Conservation (phyloP, 2,888 invertebrate genomes). For the Branchipolynoe longqiensis region DNA sequence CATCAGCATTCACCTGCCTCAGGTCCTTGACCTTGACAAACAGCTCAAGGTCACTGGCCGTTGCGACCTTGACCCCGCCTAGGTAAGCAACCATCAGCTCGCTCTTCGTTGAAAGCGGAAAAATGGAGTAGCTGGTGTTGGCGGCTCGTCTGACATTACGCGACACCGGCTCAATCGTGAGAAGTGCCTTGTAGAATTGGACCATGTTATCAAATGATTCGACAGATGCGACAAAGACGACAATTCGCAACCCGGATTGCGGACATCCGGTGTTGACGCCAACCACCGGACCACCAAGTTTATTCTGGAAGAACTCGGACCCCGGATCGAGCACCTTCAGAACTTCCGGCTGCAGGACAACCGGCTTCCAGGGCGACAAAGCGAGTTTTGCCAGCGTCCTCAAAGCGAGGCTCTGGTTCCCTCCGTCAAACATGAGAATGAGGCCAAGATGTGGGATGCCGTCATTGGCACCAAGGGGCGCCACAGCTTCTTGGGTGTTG, state of each 20-base stretch:
- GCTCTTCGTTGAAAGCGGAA: slow-evolving; percentile 39
- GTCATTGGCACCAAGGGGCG: not conserved
- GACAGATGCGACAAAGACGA: not conserved
- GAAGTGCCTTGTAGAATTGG: slow-evolving; percentile 21
- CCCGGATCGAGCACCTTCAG: not conserved
- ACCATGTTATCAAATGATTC: slow-evolving; percentile 25
- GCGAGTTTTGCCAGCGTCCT: slow-evolving; percentile 1
- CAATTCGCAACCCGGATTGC: slow-evolving; percentile 34
- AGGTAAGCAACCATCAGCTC: slow-evolving; percentile 45
- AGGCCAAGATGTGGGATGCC: not conserved
- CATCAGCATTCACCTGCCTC: not conserved
- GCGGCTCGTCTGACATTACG: not conserved
- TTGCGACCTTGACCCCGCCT: slow-evolving; percentile 24
- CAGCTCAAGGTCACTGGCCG: not conserved
- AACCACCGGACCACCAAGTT: slow-evolving; percentile 27
- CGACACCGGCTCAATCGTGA: not conserved
- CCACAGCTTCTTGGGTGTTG: not conserved
- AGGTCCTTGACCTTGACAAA: slow-evolving; percentile 16
- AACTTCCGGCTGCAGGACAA: slow-evolving; percentile 7
- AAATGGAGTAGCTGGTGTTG: not conserved
- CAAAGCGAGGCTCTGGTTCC: slow-evolving; percentile 37
- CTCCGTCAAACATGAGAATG: slow-evolving; percentile 47
- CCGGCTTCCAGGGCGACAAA: slow-evolving; percentile 2
- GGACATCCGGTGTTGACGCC: slow-evolving; percentile 56
- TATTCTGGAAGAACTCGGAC: not conserved